Conservation (phyloP, 1,140 invertebrate genomes). For the Drosophila pallidifrons region DNA sequence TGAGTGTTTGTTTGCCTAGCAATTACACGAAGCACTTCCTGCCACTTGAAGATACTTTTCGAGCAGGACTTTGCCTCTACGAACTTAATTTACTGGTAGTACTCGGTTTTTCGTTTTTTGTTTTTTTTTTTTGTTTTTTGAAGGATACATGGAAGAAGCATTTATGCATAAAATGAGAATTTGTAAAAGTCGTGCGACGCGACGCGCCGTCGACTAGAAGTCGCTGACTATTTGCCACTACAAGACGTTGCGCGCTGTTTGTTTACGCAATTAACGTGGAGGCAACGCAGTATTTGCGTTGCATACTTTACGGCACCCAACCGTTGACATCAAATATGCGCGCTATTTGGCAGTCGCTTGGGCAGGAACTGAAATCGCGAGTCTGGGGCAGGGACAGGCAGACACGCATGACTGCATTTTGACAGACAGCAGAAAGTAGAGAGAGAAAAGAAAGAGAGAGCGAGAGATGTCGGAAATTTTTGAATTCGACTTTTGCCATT, state of each 20-base stretch:
- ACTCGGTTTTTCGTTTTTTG: background rate
- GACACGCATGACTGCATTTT: slow-evolving; percentile 42
- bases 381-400: background rate
- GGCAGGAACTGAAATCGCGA: slow-evolving; percentile 12
- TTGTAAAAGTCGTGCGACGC: background rate
- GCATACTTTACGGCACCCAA: slow-evolving; percentile 39
- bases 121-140: slow-evolving; percentile 9
- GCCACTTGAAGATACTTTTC: slow-evolving; percentile 22
- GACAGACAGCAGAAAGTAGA: slow-evolving; percentile 26
- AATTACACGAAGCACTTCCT: slow-evolving; percentile 50
- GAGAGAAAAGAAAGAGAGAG: background rate
- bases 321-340: slow-evolving; percentile 47
- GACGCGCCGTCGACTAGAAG: background rate
- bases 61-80: background rate
- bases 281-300: slow-evolving; percentile 44
- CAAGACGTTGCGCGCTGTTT: slow-evolving; percentile 20
- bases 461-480: slow-evolving; percentile 11
- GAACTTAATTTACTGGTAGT: slow-evolving; percentile 8
- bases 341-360: slow-evolving; percentile 47
- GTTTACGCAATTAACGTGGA: slow-evolving; percentile 42
- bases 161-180: slow-evolving; percentile 35
- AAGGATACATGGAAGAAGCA: slow-evolving; percentile 12
- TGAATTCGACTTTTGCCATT: slow-evolving; percentile 37
- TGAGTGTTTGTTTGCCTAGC: slow-evolving; percentile 47
- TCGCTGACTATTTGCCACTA: slow-evolving; percentile 12